Evolutionary conservation across 2,113 vertebrate species (phyloP), one percentile per base, ranked within the genome.

Genomic region (Toxotes chatareus): DNA sequence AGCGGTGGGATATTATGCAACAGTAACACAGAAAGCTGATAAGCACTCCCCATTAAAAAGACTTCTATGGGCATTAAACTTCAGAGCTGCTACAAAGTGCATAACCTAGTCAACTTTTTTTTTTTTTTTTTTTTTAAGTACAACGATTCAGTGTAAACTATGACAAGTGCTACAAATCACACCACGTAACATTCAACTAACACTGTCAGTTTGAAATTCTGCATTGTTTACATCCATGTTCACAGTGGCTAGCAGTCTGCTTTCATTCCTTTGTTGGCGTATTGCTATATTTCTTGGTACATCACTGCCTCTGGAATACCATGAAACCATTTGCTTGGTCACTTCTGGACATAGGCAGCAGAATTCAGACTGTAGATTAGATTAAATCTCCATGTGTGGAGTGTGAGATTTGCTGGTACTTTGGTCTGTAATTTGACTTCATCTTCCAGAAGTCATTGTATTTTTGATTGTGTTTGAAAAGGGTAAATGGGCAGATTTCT

Each of bases 21-120:
- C 61, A 67, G 49, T 47, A 53, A 59, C 11, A 71, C 60, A 82
- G 10, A 57, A 31, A 77, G 51, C 27, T 64, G 8, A 85, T 64
- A 60, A 31, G 42, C 42, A 55, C 21, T 61, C 5, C 46, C 46
- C 36, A 71, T 56, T 57, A 40, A 55, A 59, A 71, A 56, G 21
- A 16, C 46, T 34, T 78, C 32, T 70, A 40, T 61, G 14, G 21
- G 59, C 61, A 47, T 66, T 67, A 51, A 34, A 66, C 36, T 46
- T 71, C 9, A 46, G 31, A 64, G 17, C 4, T 64, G 3, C 36
- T 78, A 46, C 56, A 61, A 21, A 36, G 27, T 32, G 49, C 34
- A 34, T 12, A 44, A 17, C 17, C 14, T 5, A 5, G 17, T 40
- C 11, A 31, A 19, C 5, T 21, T 40, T 19, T 69, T 16, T 6